Evolutionary conservation across 2,888 invertebrate genomes (phyloP).

Genomic region (Leptarthrus brevirostris): DNA sequence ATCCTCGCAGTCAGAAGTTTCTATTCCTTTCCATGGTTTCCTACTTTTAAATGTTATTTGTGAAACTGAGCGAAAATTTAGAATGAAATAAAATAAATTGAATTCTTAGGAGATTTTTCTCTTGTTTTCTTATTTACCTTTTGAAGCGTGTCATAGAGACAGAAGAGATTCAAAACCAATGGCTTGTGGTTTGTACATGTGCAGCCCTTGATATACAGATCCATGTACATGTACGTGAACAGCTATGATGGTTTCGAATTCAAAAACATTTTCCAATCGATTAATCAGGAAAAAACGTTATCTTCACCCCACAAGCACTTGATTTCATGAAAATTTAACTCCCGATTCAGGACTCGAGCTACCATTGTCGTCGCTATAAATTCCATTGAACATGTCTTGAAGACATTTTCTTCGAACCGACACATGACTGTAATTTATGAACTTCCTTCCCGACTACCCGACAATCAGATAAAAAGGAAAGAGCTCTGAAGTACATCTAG

Average conservation of each 20-base stretch:
- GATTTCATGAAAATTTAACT: constrained; percentile 52
- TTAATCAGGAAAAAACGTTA: constrained; percentile 34
- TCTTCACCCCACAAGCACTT: constrained; percentile 26
- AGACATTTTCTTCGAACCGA: constrained; percentile 45
- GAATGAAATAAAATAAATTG: constrained; percentile 48
- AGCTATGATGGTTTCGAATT: constrained; percentile 18
- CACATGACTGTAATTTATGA: constrained; percentile 54
- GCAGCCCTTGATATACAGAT: constrained; percentile 4
- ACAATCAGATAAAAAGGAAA: constrained; percentile 50
- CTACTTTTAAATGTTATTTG: constrained; percentile 35
- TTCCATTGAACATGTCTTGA: constrained; percentile 52
- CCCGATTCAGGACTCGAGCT: constrained; percentile 49
- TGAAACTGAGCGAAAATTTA: constrained; percentile 48
- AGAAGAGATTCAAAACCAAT: constrained; percentile 15
- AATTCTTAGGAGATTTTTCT: constrained; percentile 46
- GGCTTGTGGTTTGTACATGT: constrained; percentile 14
- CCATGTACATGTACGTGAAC: constrained; percentile 5
- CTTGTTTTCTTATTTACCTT: constrained; percentile 33
- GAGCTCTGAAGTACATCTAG: constrained; percentile 21
- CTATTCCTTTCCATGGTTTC: constrained; percentile 28
- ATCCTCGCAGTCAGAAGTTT: constrained; percentile 38
- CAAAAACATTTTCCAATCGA: constrained; percentile 44
- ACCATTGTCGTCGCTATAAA: constrained; percentile 53
- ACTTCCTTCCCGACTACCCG: constrained; percentile 54
- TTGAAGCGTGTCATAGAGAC: constrained; percentile 40